A percentile compares a stretch with the other conserved stretches of the same genome.
Evolutionary conservation across 2,113 vertebrate species (phyloP).

Genomic region (Chaenogobius annularis): DNA sequence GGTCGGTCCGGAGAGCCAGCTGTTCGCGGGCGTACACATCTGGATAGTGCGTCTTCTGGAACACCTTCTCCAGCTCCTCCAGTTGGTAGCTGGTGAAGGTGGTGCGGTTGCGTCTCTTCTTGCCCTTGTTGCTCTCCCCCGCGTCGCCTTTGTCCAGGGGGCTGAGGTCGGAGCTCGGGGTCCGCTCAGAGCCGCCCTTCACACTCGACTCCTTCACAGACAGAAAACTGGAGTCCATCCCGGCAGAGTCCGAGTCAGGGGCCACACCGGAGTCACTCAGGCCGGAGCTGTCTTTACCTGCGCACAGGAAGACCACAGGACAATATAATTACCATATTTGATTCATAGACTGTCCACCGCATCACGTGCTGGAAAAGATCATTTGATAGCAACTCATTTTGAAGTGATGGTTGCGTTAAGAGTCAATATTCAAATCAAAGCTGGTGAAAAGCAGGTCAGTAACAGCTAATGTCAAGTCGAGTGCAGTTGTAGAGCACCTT

Average conservation of each 20-base stretch:
- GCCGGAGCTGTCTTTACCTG: slow-evolving; percentile 88
- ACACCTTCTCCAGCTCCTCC: slow-evolving; percentile 98
- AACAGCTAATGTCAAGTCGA: too few relatives aligned
- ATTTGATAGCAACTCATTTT: background rate
- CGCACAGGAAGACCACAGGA: background rate
- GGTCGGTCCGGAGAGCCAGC: slow-evolving; percentile 96
- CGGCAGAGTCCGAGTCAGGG: slow-evolving; percentile 82
- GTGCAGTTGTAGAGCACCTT: too few relatives aligned
- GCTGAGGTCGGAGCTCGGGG: slow-evolving; percentile 82
- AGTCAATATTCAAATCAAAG: background rate
- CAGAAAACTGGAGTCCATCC: slow-evolving; percentile 95
- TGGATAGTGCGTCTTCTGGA: slow-evolving; percentile 99
- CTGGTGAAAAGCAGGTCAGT: background rate
- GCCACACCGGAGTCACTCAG: slow-evolving; percentile 87
- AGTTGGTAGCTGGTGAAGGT: slow-evolving; percentile 99
- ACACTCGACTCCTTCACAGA: slow-evolving; percentile 69
- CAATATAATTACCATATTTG: background rate
- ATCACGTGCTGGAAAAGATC: background rate
- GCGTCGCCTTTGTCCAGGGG: slow-evolving; percentile 89
- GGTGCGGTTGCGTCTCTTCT: slow-evolving; percentile 95
- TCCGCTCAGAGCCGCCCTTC: slow-evolving; percentile 83
- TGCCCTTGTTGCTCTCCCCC: slow-evolving; percentile 94
- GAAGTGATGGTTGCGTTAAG: background rate
- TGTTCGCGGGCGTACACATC: slow-evolving; percentile 98
- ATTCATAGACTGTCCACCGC: background rate